phyloP scores from a whole-genome alignment of 2,113 vertebrate species.

The Phalacrocorax carbo region DNA sequence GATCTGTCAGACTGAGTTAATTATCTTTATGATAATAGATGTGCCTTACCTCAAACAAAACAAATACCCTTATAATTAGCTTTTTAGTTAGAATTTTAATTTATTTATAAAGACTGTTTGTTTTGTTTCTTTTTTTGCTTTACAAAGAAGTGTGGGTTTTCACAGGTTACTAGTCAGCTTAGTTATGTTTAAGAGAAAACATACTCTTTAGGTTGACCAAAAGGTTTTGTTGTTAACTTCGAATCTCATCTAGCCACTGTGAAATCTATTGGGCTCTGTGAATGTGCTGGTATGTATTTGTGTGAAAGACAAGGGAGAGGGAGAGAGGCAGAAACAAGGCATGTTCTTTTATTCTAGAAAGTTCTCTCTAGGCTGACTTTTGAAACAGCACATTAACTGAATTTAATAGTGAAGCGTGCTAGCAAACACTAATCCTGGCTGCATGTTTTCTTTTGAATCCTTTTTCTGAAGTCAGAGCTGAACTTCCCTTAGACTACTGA shows the following conservation, averaged over 20 bases:
- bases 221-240: background rate
- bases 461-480: constrained; percentile 52
- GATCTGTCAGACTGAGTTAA: constrained; percentile 88
- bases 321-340: background rate
- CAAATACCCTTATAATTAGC: constrained; percentile 86
- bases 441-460: constrained; percentile 51
- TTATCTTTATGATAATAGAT: constrained; percentile 90
- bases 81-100: constrained; percentile 84
- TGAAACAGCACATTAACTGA: constrained; percentile 21
- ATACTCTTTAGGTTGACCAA: background rate
- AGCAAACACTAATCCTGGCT: constrained; percentile 51
- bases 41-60: constrained; percentile 87
- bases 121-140: constrained; percentile 69
- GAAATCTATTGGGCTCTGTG: background rate
- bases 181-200: background rate
- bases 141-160: constrained; percentile 15
- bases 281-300: background rate
- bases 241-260: background rate
- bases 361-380: constrained; percentile 33
- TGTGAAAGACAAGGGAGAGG: background rate
- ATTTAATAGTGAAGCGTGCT: constrained; percentile 19
- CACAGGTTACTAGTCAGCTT: constrained; percentile 42
- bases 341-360: constrained; percentile 23
- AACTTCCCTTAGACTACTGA: constrained; percentile 29
- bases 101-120: constrained; percentile 82